These are phyloP conservation scores for Paramormyrops kingsleyae DNA, from an alignment of 2,113 vertebrate species.

Conservation along the genomic window DNA sequence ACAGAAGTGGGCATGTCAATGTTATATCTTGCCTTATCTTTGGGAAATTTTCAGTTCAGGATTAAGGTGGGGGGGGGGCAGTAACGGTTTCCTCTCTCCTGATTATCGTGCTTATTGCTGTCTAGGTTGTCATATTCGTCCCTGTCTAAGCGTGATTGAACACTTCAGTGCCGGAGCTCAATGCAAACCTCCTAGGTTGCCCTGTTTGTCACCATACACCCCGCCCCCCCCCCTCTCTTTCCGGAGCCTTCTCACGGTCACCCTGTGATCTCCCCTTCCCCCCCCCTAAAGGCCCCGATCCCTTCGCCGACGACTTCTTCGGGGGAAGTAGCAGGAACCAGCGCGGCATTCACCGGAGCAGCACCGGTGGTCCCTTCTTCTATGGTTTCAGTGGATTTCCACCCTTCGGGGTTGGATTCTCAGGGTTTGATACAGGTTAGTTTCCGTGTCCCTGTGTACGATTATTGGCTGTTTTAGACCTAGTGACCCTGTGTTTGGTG, in stretches of 20 bases:
- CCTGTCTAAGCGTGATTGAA: neutral
- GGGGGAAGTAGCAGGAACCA: slow-evolving; percentile 64
- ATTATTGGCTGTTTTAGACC: neutral
- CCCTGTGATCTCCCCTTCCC: neutral
- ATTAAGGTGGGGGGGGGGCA: neutral
- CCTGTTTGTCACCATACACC: neutral
- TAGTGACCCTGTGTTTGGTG: neutral
- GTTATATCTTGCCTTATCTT: neutral
- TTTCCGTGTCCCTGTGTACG: neutral
- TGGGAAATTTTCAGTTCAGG: neutral
- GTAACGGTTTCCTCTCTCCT: neutral
- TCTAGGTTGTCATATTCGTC: neutral
- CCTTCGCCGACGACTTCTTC: slow-evolving; percentile 77
- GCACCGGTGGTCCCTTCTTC: slow-evolving; percentile 70
- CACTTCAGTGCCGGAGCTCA: neutral
- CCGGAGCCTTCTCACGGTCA: neutral
- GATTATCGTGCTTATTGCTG: neutral
- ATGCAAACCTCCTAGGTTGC: neutral
- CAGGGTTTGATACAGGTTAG: slow-evolving; percentile 78
- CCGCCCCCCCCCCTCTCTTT: neutral
- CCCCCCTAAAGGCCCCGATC: slow-evolving; percentile 41
- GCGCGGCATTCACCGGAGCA: slow-evolving; percentile 64
- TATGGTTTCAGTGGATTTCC: slow-evolving; percentile 82
- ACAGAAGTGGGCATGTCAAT: neutral
- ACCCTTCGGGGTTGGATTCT: slow-evolving; percentile 71